Base-by-base conservation (phyloP, 2,888 invertebrate species). In the Ferrisia virgata region DNA sequence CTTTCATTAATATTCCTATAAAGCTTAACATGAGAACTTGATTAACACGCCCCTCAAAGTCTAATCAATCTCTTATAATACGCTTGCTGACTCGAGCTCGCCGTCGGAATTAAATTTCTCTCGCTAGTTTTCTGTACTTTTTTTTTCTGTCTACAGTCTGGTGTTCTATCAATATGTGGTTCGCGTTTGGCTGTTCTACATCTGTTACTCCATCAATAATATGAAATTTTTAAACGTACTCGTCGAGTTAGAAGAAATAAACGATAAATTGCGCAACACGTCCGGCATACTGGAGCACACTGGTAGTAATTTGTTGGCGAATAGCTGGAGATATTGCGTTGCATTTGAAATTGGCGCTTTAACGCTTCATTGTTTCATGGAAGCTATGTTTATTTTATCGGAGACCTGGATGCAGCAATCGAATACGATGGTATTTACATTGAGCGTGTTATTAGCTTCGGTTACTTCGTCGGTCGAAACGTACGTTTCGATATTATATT, bases 401-500 rank as follows among this genome's bases (percentile, higher is more conserved):
- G 80, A 53, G 53, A 47, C 33, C 31, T 28, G 40, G 40, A 22
- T 31, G 18, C 80, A n/a, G 53, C 31, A 6, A 80, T 33, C 80
- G 28, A 31, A 47, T 47, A 13, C 33, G 4, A 11, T 39, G 43
- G 53, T 80, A 47, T 47, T 80, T 33, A 47, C 80, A 80, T 47
- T 80, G 6, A 76, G 33, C 72, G 72, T 76, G 6, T 47, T 80
- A 33, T 22, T 47, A 28, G 47, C 47, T 8, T 31, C 80, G 47
- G 22, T 80, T 53, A 80, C 47, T 9, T 80, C 80, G 31, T 31
- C 40, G 47, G 47, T 47, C 13, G 80, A 80, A 31, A 53, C 40
- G 28, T 80, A 80, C 47, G 47, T 80, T 80, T 80, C 80, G 31
- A 33, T 80, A 31, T 80, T 80, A 31, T 80, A 47, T 47, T 47